Evolutionary conservation across 2,797 vertebrate genomes (phyloP).

Genomic region (Vireo griseus): DNA sequence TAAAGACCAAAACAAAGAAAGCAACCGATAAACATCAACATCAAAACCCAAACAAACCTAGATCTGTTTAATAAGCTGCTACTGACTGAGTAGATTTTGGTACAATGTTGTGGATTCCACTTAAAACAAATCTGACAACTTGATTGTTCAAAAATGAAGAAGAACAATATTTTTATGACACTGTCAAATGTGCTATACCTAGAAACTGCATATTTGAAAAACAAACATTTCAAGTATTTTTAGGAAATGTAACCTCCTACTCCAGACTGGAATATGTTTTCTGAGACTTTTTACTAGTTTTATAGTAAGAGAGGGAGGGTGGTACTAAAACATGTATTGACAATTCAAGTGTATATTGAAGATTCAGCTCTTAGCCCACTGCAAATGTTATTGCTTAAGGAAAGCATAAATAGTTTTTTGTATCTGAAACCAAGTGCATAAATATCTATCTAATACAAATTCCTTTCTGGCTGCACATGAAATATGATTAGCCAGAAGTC

Average conservation of each 20-base stretch:
- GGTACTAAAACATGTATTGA: not conserved
- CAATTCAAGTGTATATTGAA: not conserved
- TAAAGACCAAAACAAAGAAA: not conserved
- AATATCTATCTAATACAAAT: not conserved
- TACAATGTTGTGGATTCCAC: not conserved
- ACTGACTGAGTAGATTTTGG: not conserved
- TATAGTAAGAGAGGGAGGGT: not conserved
- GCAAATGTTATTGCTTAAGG: not conserved
- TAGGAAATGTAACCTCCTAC: not conserved
- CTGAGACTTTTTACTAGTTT: not conserved
- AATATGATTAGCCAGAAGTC: not conserved
- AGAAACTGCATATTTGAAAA: not conserved
- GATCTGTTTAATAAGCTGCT: not conserved
- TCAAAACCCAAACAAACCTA: not conserved
- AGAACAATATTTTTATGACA: not conserved
- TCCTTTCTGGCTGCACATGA: not conserved
- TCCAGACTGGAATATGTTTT: not conserved
- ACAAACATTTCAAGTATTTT: not conserved
- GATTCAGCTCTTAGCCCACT: not conserved
- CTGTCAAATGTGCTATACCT: not conserved
- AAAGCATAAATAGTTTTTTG: not conserved
- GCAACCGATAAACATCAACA: accelerated
- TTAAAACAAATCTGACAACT: not conserved
- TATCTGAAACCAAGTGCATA: not conserved
- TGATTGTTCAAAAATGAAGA: not conserved